Percentiles rank a stretch among this genome's conserved stretches.
Evolutionary conservation across 2,113 vertebrate species (phyloP).

Genomic region (Stigmatopora argus): DNA sequence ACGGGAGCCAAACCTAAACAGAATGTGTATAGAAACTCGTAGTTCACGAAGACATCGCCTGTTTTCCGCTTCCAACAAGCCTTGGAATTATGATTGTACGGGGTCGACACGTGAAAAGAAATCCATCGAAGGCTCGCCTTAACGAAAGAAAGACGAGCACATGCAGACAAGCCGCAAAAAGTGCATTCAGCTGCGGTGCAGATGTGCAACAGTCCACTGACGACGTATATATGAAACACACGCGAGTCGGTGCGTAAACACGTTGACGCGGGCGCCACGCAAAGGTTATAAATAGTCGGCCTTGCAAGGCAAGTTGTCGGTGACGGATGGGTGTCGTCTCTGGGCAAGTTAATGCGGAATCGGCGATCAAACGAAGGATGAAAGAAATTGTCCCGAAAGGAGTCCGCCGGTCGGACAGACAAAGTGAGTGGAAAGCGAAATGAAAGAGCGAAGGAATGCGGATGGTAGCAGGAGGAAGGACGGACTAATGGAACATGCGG

Average conservation of each 20-base stretch:
- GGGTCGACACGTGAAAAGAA: conserved; percentile 25
- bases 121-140: conserved; percentile 26
- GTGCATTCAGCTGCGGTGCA: conserved; percentile 65
- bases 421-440: conserved; percentile 48
- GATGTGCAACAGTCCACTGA: conserved; percentile 56
- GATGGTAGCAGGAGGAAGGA: conserved; percentile 40
- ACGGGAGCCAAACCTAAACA: conserved; percentile 55
- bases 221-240: conserved; percentile 21
- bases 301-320: conserved; percentile 1
- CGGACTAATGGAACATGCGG: conserved; percentile 42
- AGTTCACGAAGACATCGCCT: conserved; percentile 25
- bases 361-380: conserved; percentile 31
- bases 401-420: conserved; percentile 42
- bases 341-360: conserved; percentile 21
- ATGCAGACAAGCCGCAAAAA: conserved; percentile 48
- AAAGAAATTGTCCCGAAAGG: conserved; percentile 36
- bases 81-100: conserved; percentile 15
- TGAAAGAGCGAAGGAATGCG: conserved; percentile 44
- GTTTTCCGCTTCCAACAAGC: conserved; percentile 8
- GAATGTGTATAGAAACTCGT: conserved; percentile 10
- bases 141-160: conserved; percentile 43
- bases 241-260: conserved; percentile 30
- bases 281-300: conserved; percentile 22
- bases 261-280: conserved; percentile 20
- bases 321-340: conserved; percentile 16